Evolutionary conservation across 2,797 vertebrate genomes (phyloP), one percentile per base, ranked within the genome.

Genomic region (Toxotes lorentzi): DNA sequence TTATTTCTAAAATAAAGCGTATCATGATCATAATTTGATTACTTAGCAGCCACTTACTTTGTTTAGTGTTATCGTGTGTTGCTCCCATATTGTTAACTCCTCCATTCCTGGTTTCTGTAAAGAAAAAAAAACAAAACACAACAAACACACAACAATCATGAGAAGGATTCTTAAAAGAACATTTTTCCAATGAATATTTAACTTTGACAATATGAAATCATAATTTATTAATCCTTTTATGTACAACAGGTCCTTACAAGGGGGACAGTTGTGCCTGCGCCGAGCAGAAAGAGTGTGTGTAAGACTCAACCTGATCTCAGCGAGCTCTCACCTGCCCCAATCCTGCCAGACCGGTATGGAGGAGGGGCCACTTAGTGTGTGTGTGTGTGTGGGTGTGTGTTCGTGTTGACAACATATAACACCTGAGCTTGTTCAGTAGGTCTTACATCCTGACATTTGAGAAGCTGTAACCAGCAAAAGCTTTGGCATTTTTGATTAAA

Each of bases 41-140:
- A n/a, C 23, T 40, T 14, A 23, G 73, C 16, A 1, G 59, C 21
- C 40, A 91, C 95, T 96, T 92, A 97, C 98, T 94, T 96, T 97
- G 92, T 54, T 94, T 23, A 99, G 85, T 0, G 96, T 97, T 87
- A 97, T 95, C 0, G 98, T 99, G 62, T 98, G 95, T 90, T 99
- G 97, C 89, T 99, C 97, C 98, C 98, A 99, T 94, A 99, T 98
- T 32, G 93, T 94, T 93, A 98, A 92, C 85, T 98, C 97, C 92
- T 99, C 98, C 98, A 99, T 99, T 84, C 93, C 92, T 78, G 94
- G 74, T 85, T 95, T 94, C 95, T 95, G 86, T 56, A 91, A 77
- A 74, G 17, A 58, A 57, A 81, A 23, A 59, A 23, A 30, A 56
- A 57, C 79, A 24, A 56, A 30, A 41, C 4, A 5, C 21, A 17